phyloP scores from a whole-genome alignment of 2,888 invertebrate genomes.

The Perizoma affinitatum region DNA sequence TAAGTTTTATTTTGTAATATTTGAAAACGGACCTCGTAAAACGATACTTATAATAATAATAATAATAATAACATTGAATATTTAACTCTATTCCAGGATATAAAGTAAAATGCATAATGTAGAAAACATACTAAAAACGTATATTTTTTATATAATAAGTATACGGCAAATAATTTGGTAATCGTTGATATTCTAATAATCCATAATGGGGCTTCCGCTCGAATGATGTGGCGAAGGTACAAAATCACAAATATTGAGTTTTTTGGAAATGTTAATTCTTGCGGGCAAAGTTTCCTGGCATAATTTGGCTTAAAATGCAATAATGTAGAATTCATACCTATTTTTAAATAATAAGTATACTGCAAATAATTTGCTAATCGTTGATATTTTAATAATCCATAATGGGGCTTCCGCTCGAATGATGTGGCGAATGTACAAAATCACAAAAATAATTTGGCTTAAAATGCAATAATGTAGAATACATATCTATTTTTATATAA shows the following conservation, averaged over 20 bases:
- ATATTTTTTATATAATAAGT: no score
- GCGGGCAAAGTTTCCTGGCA: background rate
- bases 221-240: no score
- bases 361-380: background rate
- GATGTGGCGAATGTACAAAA: no score
- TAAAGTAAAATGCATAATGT: slow-evolving; percentile 8
- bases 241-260: no score
- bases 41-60: no score
- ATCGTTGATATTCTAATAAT: background rate
- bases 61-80: background rate
- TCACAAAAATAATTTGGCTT: background rate
- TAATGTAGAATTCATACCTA: background rate
- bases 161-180: background rate
- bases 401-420: background rate
- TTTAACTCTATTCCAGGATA: background rate
- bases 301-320: slow-evolving; percentile 2
- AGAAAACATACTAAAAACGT: no score
- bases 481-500: no score
- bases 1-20: no score
- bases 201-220: background rate
- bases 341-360: no score
- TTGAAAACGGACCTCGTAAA: no score
- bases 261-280: background rate
- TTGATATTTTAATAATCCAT: background rate
- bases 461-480: slow-evolving; percentile 1